phyloP scores from a whole-genome alignment of 2,888 invertebrate genomes.

The Minunthozetes semirufus region DNA sequence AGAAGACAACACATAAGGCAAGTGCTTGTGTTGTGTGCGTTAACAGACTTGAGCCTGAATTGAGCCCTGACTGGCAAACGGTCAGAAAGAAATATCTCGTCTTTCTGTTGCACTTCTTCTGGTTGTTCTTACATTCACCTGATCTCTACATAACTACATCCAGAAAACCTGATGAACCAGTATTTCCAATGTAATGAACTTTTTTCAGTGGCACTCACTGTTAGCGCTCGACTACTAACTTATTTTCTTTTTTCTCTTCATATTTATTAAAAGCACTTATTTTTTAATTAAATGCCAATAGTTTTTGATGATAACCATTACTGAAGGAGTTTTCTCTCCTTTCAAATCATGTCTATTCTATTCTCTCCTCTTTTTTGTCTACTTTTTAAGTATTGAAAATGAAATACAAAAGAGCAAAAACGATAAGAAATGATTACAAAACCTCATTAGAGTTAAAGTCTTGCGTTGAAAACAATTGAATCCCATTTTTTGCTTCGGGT shows the following conservation, averaged over 20 bases:
- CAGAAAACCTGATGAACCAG: conserved; percentile 26
- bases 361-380: not conserved
- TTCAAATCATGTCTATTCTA: not conserved
- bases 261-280: conserved; percentile 21
- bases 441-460: conserved; percentile 26
- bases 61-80: not conserved
- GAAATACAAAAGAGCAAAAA: conserved; percentile 10
- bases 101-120: not conserved
- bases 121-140: not conserved
- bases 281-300: conserved; percentile 28
- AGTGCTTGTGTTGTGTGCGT: not conserved
- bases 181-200: conserved; percentile 23
- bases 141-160: conserved; percentile 2
- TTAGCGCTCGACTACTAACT: conserved; percentile 26
- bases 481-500: conserved; percentile 19
- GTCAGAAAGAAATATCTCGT: not conserved
- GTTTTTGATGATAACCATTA: conserved; percentile 10
- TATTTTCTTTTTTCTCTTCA: conserved; percentile 7
- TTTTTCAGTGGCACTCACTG: conserved; percentile 27
- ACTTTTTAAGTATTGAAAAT: not conserved
- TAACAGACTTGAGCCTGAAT: not conserved
- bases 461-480: conserved; percentile 15
- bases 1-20: conserved; percentile 1
- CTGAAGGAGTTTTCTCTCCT: not conserved
- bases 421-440: conserved; percentile 12